A percentile compares a stretch with the other conserved stretches of the same genome.
Conservation (phyloP, 1,140 invertebrate species). For the Acromyrmex heyeri region DNA sequence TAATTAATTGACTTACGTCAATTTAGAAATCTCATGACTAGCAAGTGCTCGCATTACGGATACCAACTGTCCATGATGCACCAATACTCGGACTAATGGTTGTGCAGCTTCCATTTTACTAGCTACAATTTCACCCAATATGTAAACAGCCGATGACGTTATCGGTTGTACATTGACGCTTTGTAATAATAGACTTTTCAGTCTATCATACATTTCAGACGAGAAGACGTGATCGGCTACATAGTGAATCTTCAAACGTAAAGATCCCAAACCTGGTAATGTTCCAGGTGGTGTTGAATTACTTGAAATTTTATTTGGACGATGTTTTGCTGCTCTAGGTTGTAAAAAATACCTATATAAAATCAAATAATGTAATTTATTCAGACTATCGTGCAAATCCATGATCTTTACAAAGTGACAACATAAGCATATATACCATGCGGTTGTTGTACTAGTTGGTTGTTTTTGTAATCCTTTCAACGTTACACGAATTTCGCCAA, state of each 20-base stretch:
- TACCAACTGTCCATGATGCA: slow-evolving; percentile 94
- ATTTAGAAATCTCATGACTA: slow-evolving; percentile 94
- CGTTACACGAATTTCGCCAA: slow-evolving; percentile 94
- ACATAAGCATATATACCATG: slow-evolving; percentile 85
- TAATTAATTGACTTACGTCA: slow-evolving; percentile 90
- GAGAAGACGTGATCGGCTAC: slow-evolving; percentile 96
- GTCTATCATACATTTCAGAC: slow-evolving; percentile 91
- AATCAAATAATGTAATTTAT: slow-evolving; percentile 15
- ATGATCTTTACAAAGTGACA: background rate
- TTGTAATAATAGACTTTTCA: slow-evolving; percentile 92
- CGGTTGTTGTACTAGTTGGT: slow-evolving; percentile 87
- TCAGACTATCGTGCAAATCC: background rate
- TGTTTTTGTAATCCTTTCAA: slow-evolving; percentile 90
- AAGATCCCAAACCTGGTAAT: slow-evolving; percentile 91
- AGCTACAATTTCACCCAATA: slow-evolving; percentile 94
- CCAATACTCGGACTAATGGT: slow-evolving; percentile 93
- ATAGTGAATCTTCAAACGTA: slow-evolving; percentile 95
- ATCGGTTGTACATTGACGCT: slow-evolving; percentile 93
- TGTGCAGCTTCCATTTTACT: slow-evolving; percentile 95
- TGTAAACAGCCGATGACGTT: slow-evolving; percentile 94
- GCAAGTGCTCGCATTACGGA: slow-evolving; percentile 93
- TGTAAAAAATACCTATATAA: slow-evolving; percentile 93
- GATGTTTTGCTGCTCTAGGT: slow-evolving; percentile 89
- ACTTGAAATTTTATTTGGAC: slow-evolving; percentile 88
- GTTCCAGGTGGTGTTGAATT: slow-evolving; percentile 90